Evolutionary conservation across 1,140 invertebrate genomes (phyloP), one percentile per base, ranked within the genome.

Genomic region (Nasonia giraulti): DNA sequence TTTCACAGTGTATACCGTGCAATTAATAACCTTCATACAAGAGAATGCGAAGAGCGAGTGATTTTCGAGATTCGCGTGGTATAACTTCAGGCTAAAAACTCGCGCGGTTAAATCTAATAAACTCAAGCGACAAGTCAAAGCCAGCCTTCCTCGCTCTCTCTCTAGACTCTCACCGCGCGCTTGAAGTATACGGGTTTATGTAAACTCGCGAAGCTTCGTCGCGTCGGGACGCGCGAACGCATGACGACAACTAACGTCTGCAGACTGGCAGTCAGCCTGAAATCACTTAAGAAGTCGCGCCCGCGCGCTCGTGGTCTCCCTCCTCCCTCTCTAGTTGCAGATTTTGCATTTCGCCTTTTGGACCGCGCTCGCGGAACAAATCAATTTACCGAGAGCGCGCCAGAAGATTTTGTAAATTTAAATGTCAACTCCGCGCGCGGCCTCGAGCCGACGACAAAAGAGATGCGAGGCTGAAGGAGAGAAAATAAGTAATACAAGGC

Each of bases 211-310:
- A 20, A 62, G 55, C 55, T 62, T 62, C 55, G 55, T 62, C 55
- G 55, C 1, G 44, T 44, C 44, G 23, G 55, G 2, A 55, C 68
- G 23, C n/a, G 40, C 40, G 44, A 37, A 20, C 71, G 37, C 27
- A 55, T 82, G 37, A 50, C 17, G 73, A 27, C 50, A 50, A 14
- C 47, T 71, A 40, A 69, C 82, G 23, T 62, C 55, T 62, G 23
- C 10, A 88, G 89, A 89, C 89, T 90, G 88, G 88, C 90, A 91
- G 90, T 91, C 90, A 89, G 88, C 88, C 88, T 89, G 87, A 92
- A 91, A 91, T 91, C 90, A 89, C 90, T 92, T 91, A 91, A 87
- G 85, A 87, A 80, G 85, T 85, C 86, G 87, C 82, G 62, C 23
- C 7, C 23, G 14, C 7, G 5, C 27, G 27, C 27, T 27, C 27